Base-by-base conservation (phyloP, 2,888 invertebrate genomes). In the Epiblema foenella region DNA sequence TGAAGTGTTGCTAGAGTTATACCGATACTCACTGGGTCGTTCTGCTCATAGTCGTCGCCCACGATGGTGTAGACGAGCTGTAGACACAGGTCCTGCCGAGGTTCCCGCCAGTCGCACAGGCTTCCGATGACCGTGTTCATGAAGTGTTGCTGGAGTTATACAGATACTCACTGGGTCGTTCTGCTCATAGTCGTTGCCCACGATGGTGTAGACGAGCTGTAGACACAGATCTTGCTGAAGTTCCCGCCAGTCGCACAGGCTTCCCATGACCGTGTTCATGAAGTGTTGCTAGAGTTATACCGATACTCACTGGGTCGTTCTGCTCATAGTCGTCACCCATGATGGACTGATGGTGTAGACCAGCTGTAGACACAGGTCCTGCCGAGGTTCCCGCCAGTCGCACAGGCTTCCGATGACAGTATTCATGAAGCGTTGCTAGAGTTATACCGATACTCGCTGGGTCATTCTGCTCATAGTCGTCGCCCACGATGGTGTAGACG, bases 251-350 rank as follows among this genome's bases (percentile, higher is more conserved):
- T n/a, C n/a, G n/a, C n/a, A n/a, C n/a, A n/a, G n/a, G n/a, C n/a
- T n/a, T n/a, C n/a, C n/a, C n/a, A n/a, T n/a, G n/a, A n/a, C n/a
- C n/a, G n/a, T n/a, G n/a, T n/a, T n/a, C n/a, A n/a, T n/a, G n/a
- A n/a, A n/a, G n/a, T n/a, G n/a, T n/a, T n/a, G n/a, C n/a, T n/a
- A n/a, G n/a, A n/a, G n/a, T 29, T 58, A 1, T 0, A 24, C n/a
- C 9, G 3, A 68, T 10, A 37, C 79, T 76, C 78, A 94, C 93
- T 85, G 84, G 81, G 66, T 91, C 89, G 29, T 83, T 84, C 74
- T 93, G 92, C 20, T 90, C 91, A 24, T 86, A 86, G 72, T 94
- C 93, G 63, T 93, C 91, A 0, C 93, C 94, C 2, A 91, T 85
- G 2, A 91, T n/a, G n/a, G n/a, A n/a, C n/a, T n/a, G n/a, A n/a